Evolutionary conservation across 2,113 vertebrate species (phyloP).

Genomic region (Chlamydotis undulata): DNA sequence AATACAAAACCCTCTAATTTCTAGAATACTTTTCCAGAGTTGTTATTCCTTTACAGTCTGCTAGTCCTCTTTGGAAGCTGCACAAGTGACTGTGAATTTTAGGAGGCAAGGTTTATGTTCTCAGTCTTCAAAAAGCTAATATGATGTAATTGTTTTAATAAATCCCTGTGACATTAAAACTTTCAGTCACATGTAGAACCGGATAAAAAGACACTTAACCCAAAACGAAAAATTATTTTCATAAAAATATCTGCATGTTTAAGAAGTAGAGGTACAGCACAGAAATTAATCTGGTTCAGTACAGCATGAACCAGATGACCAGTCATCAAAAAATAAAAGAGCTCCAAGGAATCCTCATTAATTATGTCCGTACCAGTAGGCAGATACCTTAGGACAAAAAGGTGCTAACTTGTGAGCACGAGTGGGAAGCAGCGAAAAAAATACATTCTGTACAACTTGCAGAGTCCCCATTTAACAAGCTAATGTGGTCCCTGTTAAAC

Average conservation of each 20-base stretch:
- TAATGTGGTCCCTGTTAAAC: not conserved
- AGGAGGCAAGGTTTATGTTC: not conserved
- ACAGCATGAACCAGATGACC: not conserved
- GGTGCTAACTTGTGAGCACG: not conserved
- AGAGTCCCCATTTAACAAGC: not conserved
- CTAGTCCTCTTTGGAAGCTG: not conserved
- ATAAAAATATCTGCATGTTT: not conserved
- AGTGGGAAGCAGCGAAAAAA: not conserved
- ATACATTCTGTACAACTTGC: not conserved
- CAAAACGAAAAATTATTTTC: not conserved
- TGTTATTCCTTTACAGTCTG: not conserved
- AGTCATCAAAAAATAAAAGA: not conserved
- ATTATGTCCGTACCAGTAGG: not conserved
- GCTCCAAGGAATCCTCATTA: not conserved
- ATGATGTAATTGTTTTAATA: not conserved
- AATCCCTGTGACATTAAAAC: not conserved
- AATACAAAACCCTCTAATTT: not conserved
- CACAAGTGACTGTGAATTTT: not conserved
- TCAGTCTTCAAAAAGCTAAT: not conserved
- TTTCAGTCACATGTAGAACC: not conserved
- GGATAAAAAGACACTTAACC: not conserved
- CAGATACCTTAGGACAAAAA: not conserved
- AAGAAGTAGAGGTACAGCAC: not conserved
- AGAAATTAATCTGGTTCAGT: not conserved
- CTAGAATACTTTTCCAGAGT: not conserved